Percentiles rank a stretch among this genome's conserved stretches.
Evolutionary conservation across 2,113 vertebrate genomes (phyloP).

Genomic region (Enhydra lutris): DNA sequence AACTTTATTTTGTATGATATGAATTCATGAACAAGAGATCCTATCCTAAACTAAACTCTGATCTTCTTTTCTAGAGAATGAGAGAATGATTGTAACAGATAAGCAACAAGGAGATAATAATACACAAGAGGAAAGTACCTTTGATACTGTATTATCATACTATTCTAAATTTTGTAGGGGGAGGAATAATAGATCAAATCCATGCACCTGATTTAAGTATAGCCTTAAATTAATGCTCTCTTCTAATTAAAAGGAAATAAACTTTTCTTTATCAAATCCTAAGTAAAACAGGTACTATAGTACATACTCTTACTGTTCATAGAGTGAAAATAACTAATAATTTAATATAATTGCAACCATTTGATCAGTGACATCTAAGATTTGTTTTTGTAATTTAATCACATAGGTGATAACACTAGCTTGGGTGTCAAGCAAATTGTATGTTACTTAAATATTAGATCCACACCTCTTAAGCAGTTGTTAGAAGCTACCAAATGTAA

Average conservation of each 20-base stretch:
- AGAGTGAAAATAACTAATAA: conserved; percentile 33
- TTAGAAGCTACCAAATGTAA: conserved; percentile 27
- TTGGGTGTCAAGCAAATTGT: conserved; percentile 21
- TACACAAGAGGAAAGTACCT: neutral
- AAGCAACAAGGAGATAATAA: neutral
- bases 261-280: conserved; percentile 22
- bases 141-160: neutral
- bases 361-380: conserved; percentile 3
- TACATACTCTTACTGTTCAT: neutral
- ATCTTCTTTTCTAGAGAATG: conserved; percentile 38
- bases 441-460: conserved; percentile 28
- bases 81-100: conserved; percentile 41
- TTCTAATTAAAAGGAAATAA: conserved; percentile 38
- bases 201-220: neutral
- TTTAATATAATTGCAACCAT: conserved; percentile 27
- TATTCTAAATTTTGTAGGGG: conserved; percentile 18
- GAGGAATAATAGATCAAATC: neutral
- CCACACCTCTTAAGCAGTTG: neutral
- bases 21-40: conserved; percentile 12
- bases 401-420: conserved; percentile 18
- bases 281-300: conserved; percentile 7
- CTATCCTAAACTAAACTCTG: conserved; percentile 1
- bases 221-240: conserved; percentile 30
- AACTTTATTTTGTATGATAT: conserved; percentile 1
- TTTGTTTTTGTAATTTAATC: conserved; percentile 31